Base-by-base conservation (phyloP, 1,140 invertebrate species). In the Pseudobourletiella spinata region DNA sequence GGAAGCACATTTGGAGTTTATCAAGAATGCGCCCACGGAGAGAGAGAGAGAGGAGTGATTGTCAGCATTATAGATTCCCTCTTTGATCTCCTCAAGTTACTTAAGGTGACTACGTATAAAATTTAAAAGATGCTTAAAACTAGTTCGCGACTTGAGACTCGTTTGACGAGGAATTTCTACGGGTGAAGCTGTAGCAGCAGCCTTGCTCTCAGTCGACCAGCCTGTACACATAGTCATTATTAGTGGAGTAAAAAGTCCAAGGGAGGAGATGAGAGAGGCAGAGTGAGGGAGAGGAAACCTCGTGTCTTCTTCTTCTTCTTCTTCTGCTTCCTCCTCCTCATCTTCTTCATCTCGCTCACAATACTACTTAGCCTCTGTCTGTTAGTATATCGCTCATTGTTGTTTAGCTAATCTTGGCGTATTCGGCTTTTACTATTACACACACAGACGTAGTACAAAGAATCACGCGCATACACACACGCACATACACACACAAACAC, bases 161-260 rank as follows among this genome's bases (percentile, higher is more conserved):
- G 48, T 25, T 51, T 51, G 48, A 51, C 48, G 6, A 51, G 20
- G 28, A 51, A 51, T 51, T 51, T 22, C 24, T 51, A n/a, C n/a
- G n/a, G n/a, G n/a, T n/a, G n/a, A n/a, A n/a, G n/a, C n/a, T n/a
- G n/a, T n/a, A n/a, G n/a, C n/a, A n/a, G n/a, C n/a, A n/a, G n/a
- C n/a, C n/a, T n/a, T n/a, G n/a, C n/a, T n/a, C n/a, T n/a, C n/a
- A n/a, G n/a, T n/a, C n/a, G n/a, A n/a, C n/a, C n/a, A n/a, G n/a
- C n/a, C n/a, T n/a, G n/a, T n/a, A n/a, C n/a, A n/a, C n/a, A n/a
- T n/a, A n/a, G n/a, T n/a, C n/a, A n/a, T n/a, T n/a, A n/a, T n/a
- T n/a, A n/a, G n/a, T n/a, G n/a, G n/a, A 48, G 22, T 48, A 48
- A 22, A 48, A 22, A 48, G 6, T 18, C 6, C 11, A n/a, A 39